Percentiles rank a stretch among this genome's conserved stretches.
These are phyloP conservation scores for Pantherophis guttatus DNA, from an alignment of 2,113 vertebrate genomes.

Conservation along the genomic window DNA sequence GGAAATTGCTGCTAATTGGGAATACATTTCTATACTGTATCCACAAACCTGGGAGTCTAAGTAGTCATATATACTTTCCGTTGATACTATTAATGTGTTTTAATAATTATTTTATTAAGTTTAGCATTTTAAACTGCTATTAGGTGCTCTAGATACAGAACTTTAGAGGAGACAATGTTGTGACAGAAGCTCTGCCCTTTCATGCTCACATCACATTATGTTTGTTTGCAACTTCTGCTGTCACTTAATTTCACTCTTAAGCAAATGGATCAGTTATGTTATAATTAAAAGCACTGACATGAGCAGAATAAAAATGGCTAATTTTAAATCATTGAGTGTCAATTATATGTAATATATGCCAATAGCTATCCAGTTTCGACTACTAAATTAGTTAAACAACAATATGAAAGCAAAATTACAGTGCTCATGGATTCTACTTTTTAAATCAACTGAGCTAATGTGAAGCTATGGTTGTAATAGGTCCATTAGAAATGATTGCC, in stretches of 20 bases:
- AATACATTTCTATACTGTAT: not conserved
- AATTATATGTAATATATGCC: constrained; percentile 46
- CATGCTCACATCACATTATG: not conserved
- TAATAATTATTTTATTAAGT: not conserved
- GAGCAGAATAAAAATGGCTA: constrained; percentile 40
- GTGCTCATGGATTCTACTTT: constrained; percentile 5
- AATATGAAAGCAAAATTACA: constrained; percentile 13
- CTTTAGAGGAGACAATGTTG: not conserved
- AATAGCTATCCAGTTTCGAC: constrained; percentile 21
- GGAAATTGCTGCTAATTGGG: not conserved
- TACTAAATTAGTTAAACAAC: constrained; percentile 36
- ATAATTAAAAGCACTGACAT: constrained; percentile 35
- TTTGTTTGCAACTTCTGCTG: not conserved
- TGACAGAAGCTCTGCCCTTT: not conserved
- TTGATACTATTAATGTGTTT: not conserved
- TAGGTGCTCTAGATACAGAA: not conserved
- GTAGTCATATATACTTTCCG: not conserved
- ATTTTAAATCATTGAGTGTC: constrained; percentile 26
- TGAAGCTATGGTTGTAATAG: constrained; percentile 19
- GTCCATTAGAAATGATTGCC: not conserved
- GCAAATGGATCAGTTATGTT: constrained; percentile 29
- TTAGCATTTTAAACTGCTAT: not conserved
- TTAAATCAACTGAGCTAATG: constrained; percentile 19
- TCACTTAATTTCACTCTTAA: constrained; percentile 24
- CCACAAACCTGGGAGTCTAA: not conserved